These are phyloP conservation scores for Alethe castanea DNA, from an alignment of 2,113 vertebrate species.

Conservation along the genomic window DNA sequence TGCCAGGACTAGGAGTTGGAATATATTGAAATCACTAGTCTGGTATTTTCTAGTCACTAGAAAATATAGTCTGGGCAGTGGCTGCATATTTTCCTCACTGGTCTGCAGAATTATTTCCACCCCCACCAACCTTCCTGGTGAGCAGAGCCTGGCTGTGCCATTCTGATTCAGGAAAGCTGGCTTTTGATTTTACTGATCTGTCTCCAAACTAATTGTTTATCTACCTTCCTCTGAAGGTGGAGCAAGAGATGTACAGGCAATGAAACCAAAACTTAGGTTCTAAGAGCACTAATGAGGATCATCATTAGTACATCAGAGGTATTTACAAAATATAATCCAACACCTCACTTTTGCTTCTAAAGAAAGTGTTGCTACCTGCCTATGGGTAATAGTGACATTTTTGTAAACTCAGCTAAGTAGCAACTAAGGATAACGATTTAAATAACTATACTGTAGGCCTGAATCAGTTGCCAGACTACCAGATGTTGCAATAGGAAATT, in stretches of 20 bases:
- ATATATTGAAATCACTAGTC: not conserved
- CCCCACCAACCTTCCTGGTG: not conserved
- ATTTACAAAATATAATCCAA: not conserved
- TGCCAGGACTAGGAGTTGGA: not conserved
- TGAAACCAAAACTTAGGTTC: not conserved
- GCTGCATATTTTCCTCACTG: not conserved
- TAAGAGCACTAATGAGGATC: not conserved
- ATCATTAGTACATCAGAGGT: not conserved
- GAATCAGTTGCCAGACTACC: not conserved
- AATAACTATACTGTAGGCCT: not conserved
- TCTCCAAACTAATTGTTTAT: conserved; percentile 27
- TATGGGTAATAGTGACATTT: not conserved
- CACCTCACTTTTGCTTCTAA: not conserved
- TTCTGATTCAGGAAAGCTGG: conserved; percentile 2
- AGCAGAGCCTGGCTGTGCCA: not conserved
- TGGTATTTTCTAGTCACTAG: not conserved
- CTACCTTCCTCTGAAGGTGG: not conserved
- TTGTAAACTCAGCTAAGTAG: not conserved
- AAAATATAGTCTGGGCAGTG: not conserved
- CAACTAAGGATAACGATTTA: not conserved
- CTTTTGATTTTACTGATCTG: conserved; percentile 23
- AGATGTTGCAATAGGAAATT: not conserved
- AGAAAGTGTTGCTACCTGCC: not conserved
- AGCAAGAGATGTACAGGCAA: not conserved
- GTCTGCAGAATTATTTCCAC: not conserved